Evolutionary conservation across 1,140 invertebrate species (phyloP).

Genomic region (Globodera ellingtonae): DNA sequence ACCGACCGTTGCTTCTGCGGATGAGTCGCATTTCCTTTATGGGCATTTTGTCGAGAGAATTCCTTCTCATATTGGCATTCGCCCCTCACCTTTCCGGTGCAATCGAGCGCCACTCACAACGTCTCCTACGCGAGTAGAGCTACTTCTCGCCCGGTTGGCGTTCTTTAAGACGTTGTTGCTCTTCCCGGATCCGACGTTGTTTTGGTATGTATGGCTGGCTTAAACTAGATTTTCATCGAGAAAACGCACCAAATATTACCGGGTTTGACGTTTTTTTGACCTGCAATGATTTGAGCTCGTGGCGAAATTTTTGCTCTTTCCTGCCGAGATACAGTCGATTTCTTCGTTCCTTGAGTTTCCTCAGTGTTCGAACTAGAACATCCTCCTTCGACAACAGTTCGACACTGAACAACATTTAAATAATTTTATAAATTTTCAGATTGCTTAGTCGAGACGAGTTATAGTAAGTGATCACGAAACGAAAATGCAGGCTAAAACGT

Average conservation of each 20-base stretch:
- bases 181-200: slow-evolving; percentile 52
- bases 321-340: slow-evolving; percentile 1
- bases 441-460: no score
- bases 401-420: no score
- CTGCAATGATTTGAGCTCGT: slow-evolving; percentile 55
- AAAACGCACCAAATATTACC: slow-evolving; percentile 52
- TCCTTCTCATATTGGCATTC: no score
- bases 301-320: slow-evolving; percentile 17
- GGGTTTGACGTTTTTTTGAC: slow-evolving; percentile 65
- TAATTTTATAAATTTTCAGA: no score
- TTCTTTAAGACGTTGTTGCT: slow-evolving; percentile 62
- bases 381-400: background rate
- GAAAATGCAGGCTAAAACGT: no score
- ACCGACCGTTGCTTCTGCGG: slow-evolving; percentile 2
- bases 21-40: background rate
- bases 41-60: background rate
- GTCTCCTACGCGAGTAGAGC: slow-evolving; percentile 15
- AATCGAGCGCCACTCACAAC: slow-evolving; percentile 50
- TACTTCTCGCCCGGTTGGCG: slow-evolving; percentile 38
- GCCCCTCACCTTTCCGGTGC: slow-evolving; percentile 41
- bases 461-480: no score
- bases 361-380: background rate
- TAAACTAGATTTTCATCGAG: background rate
- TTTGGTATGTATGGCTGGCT: slow-evolving; percentile 60
- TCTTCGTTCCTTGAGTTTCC: background rate